Percentiles rank a stretch among this genome's conserved stretches.
These are phyloP conservation scores for Trichoplax adhaerens DNA, from an alignment of 37 sponge, comb jelly and placozoan species.

Conservation along the genomic window DNA sequence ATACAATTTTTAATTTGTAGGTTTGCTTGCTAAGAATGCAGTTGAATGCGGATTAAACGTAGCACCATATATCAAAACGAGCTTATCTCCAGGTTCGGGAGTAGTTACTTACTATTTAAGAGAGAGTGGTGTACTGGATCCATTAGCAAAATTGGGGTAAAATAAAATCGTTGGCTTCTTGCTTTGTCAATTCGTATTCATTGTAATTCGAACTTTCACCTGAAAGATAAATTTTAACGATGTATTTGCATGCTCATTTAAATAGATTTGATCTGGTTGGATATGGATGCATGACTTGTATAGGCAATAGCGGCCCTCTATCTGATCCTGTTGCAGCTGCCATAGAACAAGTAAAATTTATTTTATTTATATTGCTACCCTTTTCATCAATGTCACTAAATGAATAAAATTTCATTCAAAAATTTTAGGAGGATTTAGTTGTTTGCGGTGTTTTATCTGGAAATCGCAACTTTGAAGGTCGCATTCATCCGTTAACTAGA, in stretches of 20 bases:
- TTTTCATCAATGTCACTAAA: not conserved
- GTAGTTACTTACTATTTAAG: conserved; percentile 73
- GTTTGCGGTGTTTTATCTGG: conserved; percentile 76
- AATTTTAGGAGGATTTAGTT: conserved; percentile 55
- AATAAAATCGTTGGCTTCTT: too few relatives aligned
- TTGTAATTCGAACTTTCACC: too few relatives aligned
- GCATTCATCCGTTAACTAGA: conserved; percentile 76
- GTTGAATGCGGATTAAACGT: conserved; percentile 58
- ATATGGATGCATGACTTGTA: conserved; percentile 87
- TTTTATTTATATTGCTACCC: too few relatives aligned
- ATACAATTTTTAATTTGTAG: conserved; percentile 4
- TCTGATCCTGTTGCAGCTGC: conserved; percentile 46
- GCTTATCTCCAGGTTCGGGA: conserved; percentile 66
- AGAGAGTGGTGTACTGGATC: conserved; percentile 76
- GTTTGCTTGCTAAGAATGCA: conserved; percentile 68
- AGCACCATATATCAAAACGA: conserved; percentile 69
- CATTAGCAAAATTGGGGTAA: conserved; percentile 66
- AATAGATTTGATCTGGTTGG: conserved; percentile 57
- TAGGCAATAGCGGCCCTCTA: conserved; percentile 81
- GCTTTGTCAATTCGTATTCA: too few relatives aligned
- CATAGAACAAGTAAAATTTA: conserved; percentile 28
- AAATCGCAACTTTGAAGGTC: conserved; percentile 87
- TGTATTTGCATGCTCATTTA: too few relatives aligned
- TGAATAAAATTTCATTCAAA: not conserved
- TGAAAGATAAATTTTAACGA: too few relatives aligned